Conservation (phyloP, 1,140 invertebrate genomes). For the Orius laevigatus region DNA sequence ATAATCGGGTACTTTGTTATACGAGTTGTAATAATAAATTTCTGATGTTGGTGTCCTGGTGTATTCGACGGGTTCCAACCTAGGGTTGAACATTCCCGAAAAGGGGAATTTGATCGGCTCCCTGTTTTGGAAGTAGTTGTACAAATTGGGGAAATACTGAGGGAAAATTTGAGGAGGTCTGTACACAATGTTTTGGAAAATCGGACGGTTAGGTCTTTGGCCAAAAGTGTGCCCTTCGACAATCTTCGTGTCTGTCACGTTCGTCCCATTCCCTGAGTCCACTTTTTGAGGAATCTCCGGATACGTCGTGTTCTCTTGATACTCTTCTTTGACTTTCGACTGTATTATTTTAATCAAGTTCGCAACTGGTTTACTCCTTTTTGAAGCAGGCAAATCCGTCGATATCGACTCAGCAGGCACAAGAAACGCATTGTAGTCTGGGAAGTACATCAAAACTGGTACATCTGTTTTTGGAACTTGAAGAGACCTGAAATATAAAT, state of each 20-base stretch:
- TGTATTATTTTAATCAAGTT: constrained; percentile 10
- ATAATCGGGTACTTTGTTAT: background rate
- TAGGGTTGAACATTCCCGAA: background rate
- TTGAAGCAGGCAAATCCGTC: constrained; percentile 2
- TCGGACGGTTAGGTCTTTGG: constrained; percentile 1
- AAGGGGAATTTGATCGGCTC: background rate
- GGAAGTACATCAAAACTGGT: constrained; percentile 16
- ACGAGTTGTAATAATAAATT: constrained; percentile 7
- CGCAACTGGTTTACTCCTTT: constrained; percentile 9
- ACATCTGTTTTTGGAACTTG: constrained; percentile 10
- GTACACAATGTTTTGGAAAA: background rate
- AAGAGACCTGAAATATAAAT: constrained; percentile 9
- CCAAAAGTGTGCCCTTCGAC: background rate
- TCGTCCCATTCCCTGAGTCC: background rate
- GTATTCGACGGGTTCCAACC: constrained; percentile 1
- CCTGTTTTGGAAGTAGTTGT: constrained; percentile 3
- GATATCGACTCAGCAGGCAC: constrained; percentile 14
- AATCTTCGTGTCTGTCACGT: background rate
- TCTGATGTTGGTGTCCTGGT: constrained; percentile 5
- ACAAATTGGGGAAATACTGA: background rate
- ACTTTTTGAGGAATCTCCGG: background rate
- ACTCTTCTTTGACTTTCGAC: background rate
- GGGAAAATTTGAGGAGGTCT: background rate
- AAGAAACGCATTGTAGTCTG: constrained; percentile 16
- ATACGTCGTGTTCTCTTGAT: background rate